A percentile compares a stretch with the other conserved stretches of the same genome.
These are phyloP conservation scores for Spicauda simplicius DNA, from an alignment of 2,888 invertebrate genomes.

Conservation along the genomic window DNA sequence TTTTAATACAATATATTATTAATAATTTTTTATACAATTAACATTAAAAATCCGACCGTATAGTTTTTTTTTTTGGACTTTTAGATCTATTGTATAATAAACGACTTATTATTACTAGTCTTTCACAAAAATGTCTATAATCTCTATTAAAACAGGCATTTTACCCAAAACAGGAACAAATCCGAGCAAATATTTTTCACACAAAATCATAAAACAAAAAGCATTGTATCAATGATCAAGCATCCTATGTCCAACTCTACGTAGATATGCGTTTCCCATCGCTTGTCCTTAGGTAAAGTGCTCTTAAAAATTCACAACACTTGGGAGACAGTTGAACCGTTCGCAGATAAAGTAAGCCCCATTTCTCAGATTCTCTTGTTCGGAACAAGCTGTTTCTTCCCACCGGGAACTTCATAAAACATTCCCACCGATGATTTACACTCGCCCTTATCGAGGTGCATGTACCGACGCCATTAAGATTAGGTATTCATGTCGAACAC, in stretches of 20 bases:
- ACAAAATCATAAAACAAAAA: too few species aligned
- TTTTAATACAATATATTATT: too few species aligned
- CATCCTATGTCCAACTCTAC: neutral
- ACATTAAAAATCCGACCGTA: too few species aligned
- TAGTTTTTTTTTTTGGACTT: too few species aligned
- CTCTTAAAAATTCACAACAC: slow-evolving; percentile 38
- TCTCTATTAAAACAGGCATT: neutral
- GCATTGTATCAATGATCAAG: neutral
- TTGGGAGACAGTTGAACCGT: slow-evolving; percentile 33
- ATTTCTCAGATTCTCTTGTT: slow-evolving; percentile 40
- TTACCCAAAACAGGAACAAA: neutral
- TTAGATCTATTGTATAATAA: too few species aligned
- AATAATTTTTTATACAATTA: too few species aligned
- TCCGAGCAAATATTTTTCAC: too few species aligned
- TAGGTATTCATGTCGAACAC: slow-evolving; percentile 80
- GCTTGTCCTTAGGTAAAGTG: slow-evolving; percentile 21
- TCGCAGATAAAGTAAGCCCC: slow-evolving; percentile 33
- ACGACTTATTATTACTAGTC: neutral
- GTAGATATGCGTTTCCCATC: slow-evolving; percentile 10
- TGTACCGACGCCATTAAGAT: slow-evolving; percentile 77
- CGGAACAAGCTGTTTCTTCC: slow-evolving; percentile 75
- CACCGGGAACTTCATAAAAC: slow-evolving; percentile 72
- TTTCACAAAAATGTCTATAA: neutral
- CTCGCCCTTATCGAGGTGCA: slow-evolving; percentile 66
- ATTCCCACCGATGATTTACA: slow-evolving; percentile 76